Evolutionary conservation across 2,888 invertebrate species (phyloP).

Genomic region (Cosmopolites sordidus): DNA sequence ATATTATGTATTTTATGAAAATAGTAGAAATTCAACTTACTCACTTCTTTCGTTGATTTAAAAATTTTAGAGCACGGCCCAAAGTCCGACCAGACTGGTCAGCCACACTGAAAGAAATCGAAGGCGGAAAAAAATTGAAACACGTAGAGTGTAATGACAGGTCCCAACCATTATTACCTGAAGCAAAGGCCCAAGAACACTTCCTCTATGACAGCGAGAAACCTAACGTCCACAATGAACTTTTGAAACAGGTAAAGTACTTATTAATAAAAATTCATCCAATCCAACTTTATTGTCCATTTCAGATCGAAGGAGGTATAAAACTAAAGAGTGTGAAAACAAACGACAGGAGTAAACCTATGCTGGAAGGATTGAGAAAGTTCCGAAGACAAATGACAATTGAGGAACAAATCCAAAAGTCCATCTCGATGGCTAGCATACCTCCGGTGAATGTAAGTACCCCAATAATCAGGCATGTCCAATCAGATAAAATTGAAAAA

Average conservation of each 20-base stretch:
- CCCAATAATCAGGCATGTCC: constrained; percentile 14
- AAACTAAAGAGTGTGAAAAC: constrained; percentile 70
- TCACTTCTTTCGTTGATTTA: too few species aligned
- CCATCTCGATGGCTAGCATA: constrained; percentile 63
- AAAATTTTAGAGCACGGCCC: constrained; percentile 57
- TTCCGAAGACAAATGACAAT: constrained; percentile 86
- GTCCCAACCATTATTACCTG: constrained; percentile 54
- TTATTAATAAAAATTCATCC: not conserved
- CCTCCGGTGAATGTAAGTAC: constrained; percentile 46
- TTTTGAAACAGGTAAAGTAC: constrained; percentile 58
- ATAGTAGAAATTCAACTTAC: too few species aligned
- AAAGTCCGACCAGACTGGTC: constrained; percentile 84
- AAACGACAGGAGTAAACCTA: constrained; percentile 83
- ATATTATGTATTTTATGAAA: too few species aligned
- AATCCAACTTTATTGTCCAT: not conserved
- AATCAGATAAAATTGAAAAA: too few species aligned
- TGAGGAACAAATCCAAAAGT: constrained; percentile 83
- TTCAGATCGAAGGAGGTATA: constrained; percentile 71
- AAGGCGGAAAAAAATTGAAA: constrained; percentile 70
- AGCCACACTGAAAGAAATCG: constrained; percentile 89
- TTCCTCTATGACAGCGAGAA: constrained; percentile 87
- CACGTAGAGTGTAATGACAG: constrained; percentile 84
- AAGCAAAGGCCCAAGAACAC: constrained; percentile 66
- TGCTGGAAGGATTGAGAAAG: constrained; percentile 77
- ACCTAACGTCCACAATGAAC: constrained; percentile 71